A percentile compares a stretch with the other conserved stretches of the same genome.
phyloP scores from a whole-genome alignment of 1,140 invertebrate genomes.

The Agraylea sexmaculata region DNA sequence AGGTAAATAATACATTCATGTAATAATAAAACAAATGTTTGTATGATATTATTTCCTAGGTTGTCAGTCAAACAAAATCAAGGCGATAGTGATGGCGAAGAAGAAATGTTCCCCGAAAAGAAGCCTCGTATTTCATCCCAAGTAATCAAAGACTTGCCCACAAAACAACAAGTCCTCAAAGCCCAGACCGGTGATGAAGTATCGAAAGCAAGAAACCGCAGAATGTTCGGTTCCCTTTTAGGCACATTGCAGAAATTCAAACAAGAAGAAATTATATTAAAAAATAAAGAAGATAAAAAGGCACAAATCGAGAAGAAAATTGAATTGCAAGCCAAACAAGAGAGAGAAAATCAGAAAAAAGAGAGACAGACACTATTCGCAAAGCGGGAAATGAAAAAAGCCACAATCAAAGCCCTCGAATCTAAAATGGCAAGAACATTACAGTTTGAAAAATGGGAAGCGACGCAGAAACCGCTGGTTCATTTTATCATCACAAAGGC shows the following conservation, averaged over 20 bases:
- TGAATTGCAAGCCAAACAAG: constrained; percentile 78
- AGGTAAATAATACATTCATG: constrained; percentile 24
- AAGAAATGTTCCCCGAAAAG: constrained; percentile 28
- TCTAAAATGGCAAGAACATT: constrained; percentile 78
- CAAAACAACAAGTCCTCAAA: constrained; percentile 40
- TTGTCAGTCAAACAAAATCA: constrained; percentile 28
- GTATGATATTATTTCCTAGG: constrained; percentile 23
- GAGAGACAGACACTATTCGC: constrained; percentile 78
- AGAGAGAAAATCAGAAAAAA: constrained; percentile 73
- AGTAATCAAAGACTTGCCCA: constrained; percentile 33
- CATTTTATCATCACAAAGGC: constrained; percentile 82
- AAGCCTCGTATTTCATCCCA: constrained; percentile 32
- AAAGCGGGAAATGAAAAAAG: constrained; percentile 74
- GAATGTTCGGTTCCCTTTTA: constrained; percentile 90
- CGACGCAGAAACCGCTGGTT: constrained; percentile 58
- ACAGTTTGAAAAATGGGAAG: constrained; percentile 82
- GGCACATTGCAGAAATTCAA: constrained; percentile 92
- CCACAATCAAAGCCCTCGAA: constrained; percentile 81
- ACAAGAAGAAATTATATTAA: constrained; percentile 82
- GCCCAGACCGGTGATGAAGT: constrained; percentile 75
- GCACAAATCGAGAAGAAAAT: constrained; percentile 87
- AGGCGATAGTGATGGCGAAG: constrained; percentile 36
- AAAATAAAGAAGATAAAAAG: constrained; percentile 53
- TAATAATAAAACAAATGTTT: constrained; percentile 5
- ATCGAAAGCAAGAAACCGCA: constrained; percentile 72